Conservation (phyloP, 2,888 invertebrate species). For the Thereva unica region DNA sequence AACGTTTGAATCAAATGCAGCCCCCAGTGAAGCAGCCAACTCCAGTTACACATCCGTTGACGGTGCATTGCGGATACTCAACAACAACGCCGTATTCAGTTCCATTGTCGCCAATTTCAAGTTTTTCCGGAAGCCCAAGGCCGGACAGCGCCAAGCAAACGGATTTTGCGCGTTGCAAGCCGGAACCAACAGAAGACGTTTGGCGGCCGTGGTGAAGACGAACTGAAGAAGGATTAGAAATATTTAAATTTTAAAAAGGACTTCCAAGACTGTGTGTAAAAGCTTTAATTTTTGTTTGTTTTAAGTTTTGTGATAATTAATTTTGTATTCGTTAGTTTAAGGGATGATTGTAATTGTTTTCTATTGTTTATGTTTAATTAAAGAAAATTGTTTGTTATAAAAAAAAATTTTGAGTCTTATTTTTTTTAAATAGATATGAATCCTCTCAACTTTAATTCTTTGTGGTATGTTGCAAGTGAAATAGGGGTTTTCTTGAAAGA, state of each 20-base stretch:
- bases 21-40: slow-evolving; percentile 46
- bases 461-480: too few relatives aligned
- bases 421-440: too few relatives aligned
- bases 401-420: too few relatives aligned
- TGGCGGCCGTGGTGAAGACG: slow-evolving; percentile 23
- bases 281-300: slow-evolving; percentile 11
- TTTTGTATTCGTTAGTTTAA: too few relatives aligned
- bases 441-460: too few relatives aligned
- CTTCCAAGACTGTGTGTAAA: slow-evolving; percentile 16
- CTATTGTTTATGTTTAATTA: too few relatives aligned
- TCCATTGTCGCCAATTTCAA: slow-evolving; percentile 21
- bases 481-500: too few relatives aligned
- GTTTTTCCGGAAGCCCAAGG: slow-evolving; percentile 19
- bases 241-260: background rate
- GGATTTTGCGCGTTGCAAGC: background rate
- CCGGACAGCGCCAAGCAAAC: slow-evolving; percentile 12
- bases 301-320: slow-evolving; percentile 12
- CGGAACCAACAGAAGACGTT: slow-evolving; percentile 10
- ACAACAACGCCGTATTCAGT: slow-evolving; percentile 9
- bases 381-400: too few relatives aligned
- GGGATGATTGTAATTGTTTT: too few relatives aligned
- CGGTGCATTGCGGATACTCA: slow-evolving; percentile 9
- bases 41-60: slow-evolving; percentile 22
- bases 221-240: background rate
- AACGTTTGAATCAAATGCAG: slow-evolving; percentile 69